Conservation (phyloP, 2,888 invertebrate genomes). For the Cosmia pyralina region DNA sequence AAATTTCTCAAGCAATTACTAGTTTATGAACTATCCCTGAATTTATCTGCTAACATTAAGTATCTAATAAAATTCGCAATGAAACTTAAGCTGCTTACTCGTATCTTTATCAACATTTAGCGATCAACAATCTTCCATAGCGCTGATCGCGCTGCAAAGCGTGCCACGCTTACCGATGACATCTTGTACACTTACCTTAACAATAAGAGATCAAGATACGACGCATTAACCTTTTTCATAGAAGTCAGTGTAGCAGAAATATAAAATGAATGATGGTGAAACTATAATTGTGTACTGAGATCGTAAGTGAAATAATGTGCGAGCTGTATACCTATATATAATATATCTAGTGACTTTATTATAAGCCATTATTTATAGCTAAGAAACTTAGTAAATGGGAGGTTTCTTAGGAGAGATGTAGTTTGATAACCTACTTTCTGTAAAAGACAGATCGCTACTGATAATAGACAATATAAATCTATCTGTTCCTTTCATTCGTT, state of each 20-base stretch:
- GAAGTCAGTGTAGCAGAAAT: conserved; percentile 63
- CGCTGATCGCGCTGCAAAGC: neutral
- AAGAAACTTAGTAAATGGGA: conserved; percentile 7
- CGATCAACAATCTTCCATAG: neutral
- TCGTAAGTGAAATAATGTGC: conserved; percentile 53
- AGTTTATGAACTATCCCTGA: neutral
- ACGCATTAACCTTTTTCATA: conserved; percentile 68
- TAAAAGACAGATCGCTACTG: too few relatives aligned
- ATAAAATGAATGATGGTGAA: conserved; percentile 64
- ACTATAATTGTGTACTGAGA: conserved; percentile 61
- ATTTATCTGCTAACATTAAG: neutral
- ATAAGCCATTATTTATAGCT: conserved; percentile 35
- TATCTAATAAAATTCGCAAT: neutral
- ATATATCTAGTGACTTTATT: conserved; percentile 29
- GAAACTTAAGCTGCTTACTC: neutral
- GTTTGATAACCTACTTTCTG: neutral
- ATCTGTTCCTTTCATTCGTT: too few relatives aligned
- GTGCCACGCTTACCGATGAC: neutral
- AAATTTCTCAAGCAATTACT: neutral
- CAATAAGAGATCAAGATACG: conserved; percentile 53
- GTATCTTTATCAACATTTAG: neutral
- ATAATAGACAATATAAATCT: too few relatives aligned
- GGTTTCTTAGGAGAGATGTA: conserved; percentile 3
- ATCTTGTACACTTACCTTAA: conserved; percentile 47
- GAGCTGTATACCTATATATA: conserved; percentile 22